Evolutionary conservation across 2,797 vertebrate species (phyloP).

Genomic region (Miopithecus talapoin): DNA sequence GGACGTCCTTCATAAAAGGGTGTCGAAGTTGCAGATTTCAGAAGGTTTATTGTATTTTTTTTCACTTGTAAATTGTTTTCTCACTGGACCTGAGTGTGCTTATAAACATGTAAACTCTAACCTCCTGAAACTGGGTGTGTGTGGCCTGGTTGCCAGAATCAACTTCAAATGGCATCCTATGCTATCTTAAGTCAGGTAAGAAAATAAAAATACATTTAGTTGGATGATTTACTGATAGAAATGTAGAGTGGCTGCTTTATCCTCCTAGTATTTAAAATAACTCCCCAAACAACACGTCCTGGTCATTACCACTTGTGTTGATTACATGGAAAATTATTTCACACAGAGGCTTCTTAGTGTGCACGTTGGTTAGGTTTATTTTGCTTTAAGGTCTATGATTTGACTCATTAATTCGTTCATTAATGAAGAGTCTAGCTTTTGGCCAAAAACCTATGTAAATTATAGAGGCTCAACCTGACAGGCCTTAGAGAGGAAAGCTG

Average conservation of each 20-base stretch:
- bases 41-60: background rate
- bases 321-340: background rate
- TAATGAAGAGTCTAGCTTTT: background rate
- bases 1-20: background rate
- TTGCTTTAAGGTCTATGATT: background rate
- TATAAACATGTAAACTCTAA: background rate
- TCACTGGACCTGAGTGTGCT: background rate
- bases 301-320: background rate
- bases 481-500: background rate
- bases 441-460: fast-evolving
- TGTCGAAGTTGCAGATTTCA: background rate
- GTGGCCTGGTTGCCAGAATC: background rate
- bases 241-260: background rate
- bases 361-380: background rate
- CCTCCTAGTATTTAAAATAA: background rate
- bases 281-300: background rate
- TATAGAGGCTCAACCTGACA: background rate
- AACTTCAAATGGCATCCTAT: background rate
- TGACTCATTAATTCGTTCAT: background rate
- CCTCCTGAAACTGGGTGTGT: background rate
- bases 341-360: background rate
- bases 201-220: background rate
- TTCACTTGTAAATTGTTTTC: background rate
- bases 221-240: background rate
- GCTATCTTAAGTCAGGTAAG: background rate